Conservation (phyloP, 2,888 invertebrate species). For the Nephrotoma guestfalica region DNA sequence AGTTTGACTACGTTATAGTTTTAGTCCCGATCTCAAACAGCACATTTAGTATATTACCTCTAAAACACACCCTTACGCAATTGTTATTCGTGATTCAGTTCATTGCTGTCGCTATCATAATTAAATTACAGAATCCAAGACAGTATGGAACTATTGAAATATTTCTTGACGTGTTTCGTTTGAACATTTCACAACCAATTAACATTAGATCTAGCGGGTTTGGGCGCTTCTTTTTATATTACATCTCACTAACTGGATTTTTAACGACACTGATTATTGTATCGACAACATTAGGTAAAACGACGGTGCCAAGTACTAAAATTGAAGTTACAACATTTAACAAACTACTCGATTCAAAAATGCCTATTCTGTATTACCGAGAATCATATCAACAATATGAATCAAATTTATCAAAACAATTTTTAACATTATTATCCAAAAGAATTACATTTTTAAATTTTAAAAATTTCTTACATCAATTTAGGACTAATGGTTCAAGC, state of each 20-base stretch:
- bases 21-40: neutral
- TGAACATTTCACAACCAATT: neutral
- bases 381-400: neutral
- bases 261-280: neutral
- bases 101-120: neutral
- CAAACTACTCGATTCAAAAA: neutral
- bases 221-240: neutral
- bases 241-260: neutral
- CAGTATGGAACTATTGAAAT: neutral
- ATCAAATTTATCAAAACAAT: neutral
- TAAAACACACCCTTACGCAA: no score
- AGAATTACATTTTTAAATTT: neutral
- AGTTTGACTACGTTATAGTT: neutral
- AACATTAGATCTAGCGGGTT: neutral
- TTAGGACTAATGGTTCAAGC: neutral
- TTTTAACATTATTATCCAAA: neutral
- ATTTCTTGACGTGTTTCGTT: neutral
- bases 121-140: neutral
- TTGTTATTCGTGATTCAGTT: neutral
- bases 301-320: neutral
- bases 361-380: neutral
- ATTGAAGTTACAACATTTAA: neutral
- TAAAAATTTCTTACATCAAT: neutral
- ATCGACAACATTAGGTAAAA: neutral
- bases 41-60: neutral